These are phyloP conservation scores for Oryzias javanicus DNA, from an alignment of 2,113 vertebrate genomes.

Conservation along the genomic window DNA sequence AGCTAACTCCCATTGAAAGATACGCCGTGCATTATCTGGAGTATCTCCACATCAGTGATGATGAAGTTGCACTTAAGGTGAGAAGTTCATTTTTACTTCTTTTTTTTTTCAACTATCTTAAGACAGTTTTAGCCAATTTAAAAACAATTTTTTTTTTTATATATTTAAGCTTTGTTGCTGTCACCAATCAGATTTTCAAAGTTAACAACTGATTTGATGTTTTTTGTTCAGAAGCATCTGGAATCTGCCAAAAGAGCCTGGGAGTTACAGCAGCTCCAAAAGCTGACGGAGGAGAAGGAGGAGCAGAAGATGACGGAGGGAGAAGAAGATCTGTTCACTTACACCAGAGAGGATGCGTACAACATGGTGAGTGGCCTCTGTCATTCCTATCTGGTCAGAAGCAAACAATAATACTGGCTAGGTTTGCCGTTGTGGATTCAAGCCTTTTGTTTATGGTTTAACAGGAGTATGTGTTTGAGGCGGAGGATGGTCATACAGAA, in stretches of 20 bases:
- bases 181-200: neutral
- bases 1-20: slow-evolving; percentile 94
- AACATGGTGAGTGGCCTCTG: slow-evolving; percentile 81
- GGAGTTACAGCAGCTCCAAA: slow-evolving; percentile 84
- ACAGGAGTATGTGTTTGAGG: slow-evolving; percentile 89
- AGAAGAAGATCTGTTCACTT: slow-evolving; percentile 88
- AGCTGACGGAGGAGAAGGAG: slow-evolving; percentile 77
- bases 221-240: slow-evolving; percentile 71
- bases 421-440: slow-evolving; percentile 1
- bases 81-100: neutral
- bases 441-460: slow-evolving; percentile 17
- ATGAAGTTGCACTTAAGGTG: slow-evolving; percentile 73
- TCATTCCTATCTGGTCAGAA: slow-evolving; percentile 5
- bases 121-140: too few species aligned
- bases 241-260: slow-evolving; percentile 82
- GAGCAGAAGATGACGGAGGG: slow-evolving; percentile 80
- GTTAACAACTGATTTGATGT: neutral
- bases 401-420: neutral
- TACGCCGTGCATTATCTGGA: slow-evolving; percentile 93
- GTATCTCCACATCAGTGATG: slow-evolving; percentile 78
- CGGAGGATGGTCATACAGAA: slow-evolving; percentile 86
- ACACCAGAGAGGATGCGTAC: slow-evolving; percentile 91
- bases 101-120: neutral
- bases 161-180: neutral
- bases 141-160: too few species aligned